Percentiles rank a stretch among this genome's conserved stretches.
Evolutionary conservation across 1,140 invertebrate species (phyloP).

Genomic region (Dysdera silvatica): DNA sequence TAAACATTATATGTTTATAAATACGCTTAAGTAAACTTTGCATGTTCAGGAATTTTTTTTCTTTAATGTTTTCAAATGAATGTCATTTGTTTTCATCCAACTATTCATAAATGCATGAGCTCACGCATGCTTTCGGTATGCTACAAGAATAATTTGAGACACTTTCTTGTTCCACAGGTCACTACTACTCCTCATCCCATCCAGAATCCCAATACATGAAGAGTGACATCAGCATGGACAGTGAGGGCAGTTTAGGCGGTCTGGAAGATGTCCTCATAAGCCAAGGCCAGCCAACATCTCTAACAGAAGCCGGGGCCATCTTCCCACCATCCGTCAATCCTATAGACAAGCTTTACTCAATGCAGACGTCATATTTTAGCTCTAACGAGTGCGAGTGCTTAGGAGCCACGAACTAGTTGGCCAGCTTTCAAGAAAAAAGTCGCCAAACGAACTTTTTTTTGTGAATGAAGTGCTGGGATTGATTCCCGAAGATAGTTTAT

Average conservation of each 20-base stretch:
- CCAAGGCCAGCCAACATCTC: constrained; percentile 9
- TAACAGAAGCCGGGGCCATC: constrained; percentile 64
- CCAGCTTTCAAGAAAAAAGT: no score
- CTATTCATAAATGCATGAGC: no score
- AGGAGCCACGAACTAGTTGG: constrained; percentile 26
- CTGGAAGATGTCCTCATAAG: constrained; percentile 34
- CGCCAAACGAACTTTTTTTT: no score
- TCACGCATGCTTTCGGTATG: no score
- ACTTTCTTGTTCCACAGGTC: constrained; percentile 18
- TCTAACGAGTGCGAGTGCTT: constrained; percentile 33
- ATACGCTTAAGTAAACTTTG: no score
- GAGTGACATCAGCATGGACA: constrained; percentile 34
- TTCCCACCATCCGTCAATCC: constrained; percentile 84
- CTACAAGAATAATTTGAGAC: no score
- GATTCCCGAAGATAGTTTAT: no score
- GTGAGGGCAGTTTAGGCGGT: constrained; percentile 33
- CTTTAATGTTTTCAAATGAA: no score
- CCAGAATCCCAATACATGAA: constrained; percentile 32
- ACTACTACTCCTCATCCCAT: constrained; percentile 31
- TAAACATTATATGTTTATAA: no score
- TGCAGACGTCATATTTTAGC: constrained; percentile 88
- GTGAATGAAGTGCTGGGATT: no score
- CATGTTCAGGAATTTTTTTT: no score
- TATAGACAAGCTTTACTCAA: constrained; percentile 94
- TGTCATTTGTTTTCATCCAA: no score